These are phyloP conservation scores for Helostoma temminkii DNA, from an alignment of 2,797 vertebrate species.

Conservation along the genomic window DNA sequence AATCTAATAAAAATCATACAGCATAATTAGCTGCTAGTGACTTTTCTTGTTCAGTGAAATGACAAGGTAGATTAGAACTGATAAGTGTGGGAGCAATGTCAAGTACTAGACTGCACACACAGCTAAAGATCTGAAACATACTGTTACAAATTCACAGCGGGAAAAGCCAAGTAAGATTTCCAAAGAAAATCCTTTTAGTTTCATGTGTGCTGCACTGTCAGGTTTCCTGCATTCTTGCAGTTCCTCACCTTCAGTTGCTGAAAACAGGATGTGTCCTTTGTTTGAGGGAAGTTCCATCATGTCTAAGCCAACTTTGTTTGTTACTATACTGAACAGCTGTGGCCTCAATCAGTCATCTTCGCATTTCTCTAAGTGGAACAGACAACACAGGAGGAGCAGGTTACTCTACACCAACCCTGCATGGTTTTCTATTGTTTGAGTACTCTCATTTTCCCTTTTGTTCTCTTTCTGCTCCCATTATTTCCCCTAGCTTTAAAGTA, in stretches of 20 bases:
- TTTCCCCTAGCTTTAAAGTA: slow-evolving; percentile 36
- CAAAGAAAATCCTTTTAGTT: slow-evolving; percentile 35
- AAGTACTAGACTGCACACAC: neutral
- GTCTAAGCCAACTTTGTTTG: slow-evolving; percentile 64
- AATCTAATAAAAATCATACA: slow-evolving; percentile 65
- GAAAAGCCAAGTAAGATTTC: slow-evolving; percentile 6
- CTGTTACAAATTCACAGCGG: neutral
- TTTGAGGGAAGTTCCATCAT: slow-evolving; percentile 70
- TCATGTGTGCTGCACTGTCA: slow-evolving; percentile 20
- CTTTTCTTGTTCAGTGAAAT: slow-evolving; percentile 39
- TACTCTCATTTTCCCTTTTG: slow-evolving; percentile 34
- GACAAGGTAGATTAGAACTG: slow-evolving; percentile 36
- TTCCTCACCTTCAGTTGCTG: slow-evolving; percentile 32
- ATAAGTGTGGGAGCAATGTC: slow-evolving; percentile 29
- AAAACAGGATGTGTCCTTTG: slow-evolving; percentile 70
- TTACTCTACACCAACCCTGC: slow-evolving; percentile 44
- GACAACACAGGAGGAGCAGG: slow-evolving; percentile 61
- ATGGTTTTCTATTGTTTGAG: slow-evolving; percentile 46
- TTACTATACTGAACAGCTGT: slow-evolving; percentile 69
- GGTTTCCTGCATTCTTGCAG: slow-evolving; percentile 52
- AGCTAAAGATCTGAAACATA: slow-evolving; percentile 5
- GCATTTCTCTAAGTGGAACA: slow-evolving; percentile 68
- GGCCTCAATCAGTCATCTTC: slow-evolving; percentile 75
- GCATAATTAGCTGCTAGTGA: slow-evolving; percentile 54
- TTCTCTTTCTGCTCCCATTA: slow-evolving; percentile 22